phyloP scores from a whole-genome alignment of 2,113 vertebrate species.

The Hippocampus abdominalis region DNA sequence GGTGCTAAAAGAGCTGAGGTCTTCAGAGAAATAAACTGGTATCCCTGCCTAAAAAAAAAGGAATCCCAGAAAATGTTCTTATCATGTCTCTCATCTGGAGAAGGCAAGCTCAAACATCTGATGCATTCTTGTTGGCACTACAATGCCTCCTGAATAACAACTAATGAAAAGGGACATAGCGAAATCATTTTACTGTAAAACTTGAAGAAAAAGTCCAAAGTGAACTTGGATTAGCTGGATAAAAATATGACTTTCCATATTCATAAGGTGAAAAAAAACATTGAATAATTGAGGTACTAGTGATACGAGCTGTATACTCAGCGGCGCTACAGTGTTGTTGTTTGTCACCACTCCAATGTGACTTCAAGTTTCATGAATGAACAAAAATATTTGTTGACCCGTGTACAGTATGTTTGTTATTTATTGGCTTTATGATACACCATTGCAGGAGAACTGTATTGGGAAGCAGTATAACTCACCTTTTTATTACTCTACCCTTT shows the following conservation, averaged over 20 bases:
- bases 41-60: slow-evolving; percentile 29
- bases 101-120: slow-evolving; percentile 17
- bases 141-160: slow-evolving; percentile 19
- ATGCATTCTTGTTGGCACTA: slow-evolving; percentile 9
- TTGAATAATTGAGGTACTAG: slow-evolving; percentile 2
- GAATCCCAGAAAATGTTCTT: slow-evolving; percentile 22
- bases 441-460: slow-evolving; percentile 62
- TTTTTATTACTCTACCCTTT: slow-evolving; percentile 39
- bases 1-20: slow-evolving; percentile 30
- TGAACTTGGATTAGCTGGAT: slow-evolving; percentile 23
- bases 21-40: slow-evolving; percentile 37
- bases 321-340: slow-evolving; percentile 52
- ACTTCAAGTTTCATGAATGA: slow-evolving; percentile 48
- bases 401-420: slow-evolving; percentile 68
- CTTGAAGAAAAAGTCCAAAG: slow-evolving; percentile 22
- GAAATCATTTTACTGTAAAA: slow-evolving; percentile 15
- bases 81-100: slow-evolving; percentile 31
- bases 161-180: slow-evolving; percentile 47
- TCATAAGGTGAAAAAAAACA: slow-evolving; percentile 8
- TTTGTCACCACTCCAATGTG: slow-evolving; percentile 39
- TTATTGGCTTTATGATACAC: slow-evolving; percentile 69
- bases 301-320: slow-evolving; percentile 8
- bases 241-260: slow-evolving; percentile 17
- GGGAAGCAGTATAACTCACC: slow-evolving; percentile 49
- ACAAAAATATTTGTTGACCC: slow-evolving; percentile 45